phyloP scores from a whole-genome alignment of 1,140 invertebrate genomes.

The Solen grandis region DNA sequence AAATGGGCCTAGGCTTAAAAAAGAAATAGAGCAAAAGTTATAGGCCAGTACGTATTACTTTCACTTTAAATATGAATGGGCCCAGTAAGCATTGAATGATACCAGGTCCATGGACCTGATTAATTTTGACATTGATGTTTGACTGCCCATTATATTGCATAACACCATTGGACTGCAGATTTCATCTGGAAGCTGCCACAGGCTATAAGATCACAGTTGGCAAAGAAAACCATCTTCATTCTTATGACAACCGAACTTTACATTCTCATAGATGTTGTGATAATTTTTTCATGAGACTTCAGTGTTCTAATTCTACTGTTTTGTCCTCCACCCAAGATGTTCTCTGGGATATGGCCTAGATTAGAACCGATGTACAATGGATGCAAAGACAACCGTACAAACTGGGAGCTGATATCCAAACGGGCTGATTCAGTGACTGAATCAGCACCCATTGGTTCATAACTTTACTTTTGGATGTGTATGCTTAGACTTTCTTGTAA shows the following conservation, averaged over 20 bases:
- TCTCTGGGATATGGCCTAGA: constrained; percentile 96
- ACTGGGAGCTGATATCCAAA: constrained; percentile 94
- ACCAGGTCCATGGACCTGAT: background rate
- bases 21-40: no score
- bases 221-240: no score
- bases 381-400: constrained; percentile 90
- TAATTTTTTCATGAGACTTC: no score
- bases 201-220: no score
- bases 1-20: no score
- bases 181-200: no score
- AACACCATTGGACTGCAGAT: no score
- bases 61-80: background rate
- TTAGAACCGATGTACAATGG: constrained; percentile 93
- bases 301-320: background rate
- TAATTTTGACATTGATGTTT: background rate
- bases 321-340: constrained; percentile 84
- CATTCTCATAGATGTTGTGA: no score
- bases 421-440: background rate
- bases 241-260: no score
- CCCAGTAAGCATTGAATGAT: background rate
- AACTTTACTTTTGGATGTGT: constrained; percentile 37
- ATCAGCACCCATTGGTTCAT: constrained; percentile 34
- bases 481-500: constrained; percentile 42
- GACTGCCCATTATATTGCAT: no score
- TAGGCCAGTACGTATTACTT: no score